phyloP scores from a whole-genome alignment of 2,113 vertebrate genomes.

The Ancistrus triradiatus region DNA sequence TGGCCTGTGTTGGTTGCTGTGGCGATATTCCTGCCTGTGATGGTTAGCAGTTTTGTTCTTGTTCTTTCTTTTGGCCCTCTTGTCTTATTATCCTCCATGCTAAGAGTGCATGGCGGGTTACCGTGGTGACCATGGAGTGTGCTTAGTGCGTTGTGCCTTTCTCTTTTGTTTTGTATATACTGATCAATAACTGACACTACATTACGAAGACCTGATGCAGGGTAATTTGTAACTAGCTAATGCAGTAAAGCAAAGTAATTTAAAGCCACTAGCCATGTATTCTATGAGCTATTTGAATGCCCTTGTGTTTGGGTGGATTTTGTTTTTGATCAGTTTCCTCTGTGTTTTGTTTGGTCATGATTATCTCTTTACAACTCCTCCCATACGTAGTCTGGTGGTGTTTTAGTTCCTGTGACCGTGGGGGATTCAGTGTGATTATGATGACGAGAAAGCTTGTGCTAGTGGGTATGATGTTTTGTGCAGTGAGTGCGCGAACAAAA shows the following conservation, averaged over 20 bases:
- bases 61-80: constrained; percentile 58
- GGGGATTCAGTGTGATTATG: constrained; percentile 62
- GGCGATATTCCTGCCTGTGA: constrained; percentile 75
- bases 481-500: not conserved
- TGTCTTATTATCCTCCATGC: constrained; percentile 76
- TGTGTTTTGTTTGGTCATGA: constrained; percentile 71
- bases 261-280: constrained; percentile 25
- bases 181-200: constrained; percentile 65
- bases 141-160: constrained; percentile 78
- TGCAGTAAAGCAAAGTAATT: constrained; percentile 28
- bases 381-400: constrained; percentile 71
- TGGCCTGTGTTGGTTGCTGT: constrained; percentile 79
- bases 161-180: constrained; percentile 70
- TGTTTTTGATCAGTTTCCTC: constrained; percentile 61
- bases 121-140: constrained; percentile 75
- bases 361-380: constrained; percentile 69
- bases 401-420: constrained; percentile 68
- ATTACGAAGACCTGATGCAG: constrained; percentile 23
- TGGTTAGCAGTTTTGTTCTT: constrained; percentile 68
- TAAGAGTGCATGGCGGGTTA: constrained; percentile 74
- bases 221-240: constrained; percentile 16
- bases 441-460: constrained; percentile 66
- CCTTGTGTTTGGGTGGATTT: constrained; percentile 53
- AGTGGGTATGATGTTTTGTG: constrained; percentile 66
- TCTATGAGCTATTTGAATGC: constrained; percentile 34